Conservation (phyloP, 2,113 vertebrate species). For the Sylvicapra grimmia region DNA sequence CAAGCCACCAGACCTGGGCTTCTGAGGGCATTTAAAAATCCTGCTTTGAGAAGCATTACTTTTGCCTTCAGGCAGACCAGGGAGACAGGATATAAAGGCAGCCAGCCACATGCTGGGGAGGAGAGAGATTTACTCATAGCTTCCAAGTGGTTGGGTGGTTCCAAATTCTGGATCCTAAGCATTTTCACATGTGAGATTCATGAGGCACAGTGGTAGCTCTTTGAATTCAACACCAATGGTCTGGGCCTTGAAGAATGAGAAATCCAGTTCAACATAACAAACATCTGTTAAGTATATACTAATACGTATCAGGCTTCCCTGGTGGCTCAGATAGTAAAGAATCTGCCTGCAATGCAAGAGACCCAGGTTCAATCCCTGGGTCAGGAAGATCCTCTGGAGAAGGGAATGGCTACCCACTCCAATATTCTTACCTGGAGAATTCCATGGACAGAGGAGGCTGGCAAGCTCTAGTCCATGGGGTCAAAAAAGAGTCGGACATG, state of each 20-base stretch:
- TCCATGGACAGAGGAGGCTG: neutral
- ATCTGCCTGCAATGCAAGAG: neutral
- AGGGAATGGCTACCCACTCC: neutral
- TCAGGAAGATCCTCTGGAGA: neutral
- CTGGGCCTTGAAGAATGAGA: neutral
- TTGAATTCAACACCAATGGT: neutral
- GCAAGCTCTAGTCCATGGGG: neutral
- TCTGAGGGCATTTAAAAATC: neutral
- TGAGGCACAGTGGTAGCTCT: no score
- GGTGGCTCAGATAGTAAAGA: neutral
- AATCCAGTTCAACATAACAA: neutral
- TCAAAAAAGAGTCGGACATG: neutral
- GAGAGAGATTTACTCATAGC: neutral
- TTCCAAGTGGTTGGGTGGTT: neutral
- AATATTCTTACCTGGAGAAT: neutral
- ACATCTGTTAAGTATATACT: accelerated
- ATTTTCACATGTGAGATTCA: neutral
- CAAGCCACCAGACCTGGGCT: neutral
- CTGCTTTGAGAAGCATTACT: neutral
- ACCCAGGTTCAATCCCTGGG: neutral
- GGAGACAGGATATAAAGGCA: neutral
- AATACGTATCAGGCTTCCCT: neutral
- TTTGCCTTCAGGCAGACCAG: neutral
- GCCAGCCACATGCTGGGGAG: neutral
- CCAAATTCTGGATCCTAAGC: neutral